Evolutionary conservation across 2,797 vertebrate species (phyloP).

Genomic region (Rhinogobio ventralis): DNA sequence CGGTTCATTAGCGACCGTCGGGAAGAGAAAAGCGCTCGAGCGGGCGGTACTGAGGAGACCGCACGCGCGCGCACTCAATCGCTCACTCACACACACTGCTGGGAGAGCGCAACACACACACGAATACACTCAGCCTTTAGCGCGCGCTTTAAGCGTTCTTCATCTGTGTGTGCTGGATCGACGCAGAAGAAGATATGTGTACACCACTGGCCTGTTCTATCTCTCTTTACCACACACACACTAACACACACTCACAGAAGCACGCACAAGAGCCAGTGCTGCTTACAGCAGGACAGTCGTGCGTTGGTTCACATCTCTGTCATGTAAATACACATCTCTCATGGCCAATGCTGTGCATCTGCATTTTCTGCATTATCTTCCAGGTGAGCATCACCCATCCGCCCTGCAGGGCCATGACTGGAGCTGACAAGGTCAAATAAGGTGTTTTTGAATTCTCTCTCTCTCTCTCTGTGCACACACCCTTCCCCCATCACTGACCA

Average conservation of each 20-base stretch:
- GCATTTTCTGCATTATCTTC: constrained; percentile 55
- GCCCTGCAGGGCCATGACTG: constrained; percentile 66
- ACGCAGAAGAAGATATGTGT: constrained; percentile 62
- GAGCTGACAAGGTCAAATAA: constrained; percentile 78
- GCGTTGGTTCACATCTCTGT: constrained; percentile 39
- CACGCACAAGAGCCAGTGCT: constrained; percentile 46
- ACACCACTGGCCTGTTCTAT: constrained; percentile 60
- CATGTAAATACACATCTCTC: constrained; percentile 62
- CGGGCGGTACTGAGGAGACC: constrained; percentile 65
- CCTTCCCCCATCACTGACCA: constrained; percentile 47
- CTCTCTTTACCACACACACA: constrained; percentile 53
- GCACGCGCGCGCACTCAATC: not conserved
- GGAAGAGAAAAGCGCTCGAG: constrained; percentile 78
- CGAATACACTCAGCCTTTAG: constrained; percentile 69
- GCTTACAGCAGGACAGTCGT: constrained; percentile 2
- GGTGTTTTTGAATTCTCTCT: constrained; percentile 63
- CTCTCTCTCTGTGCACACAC: constrained; percentile 54
- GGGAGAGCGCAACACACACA: constrained; percentile 71
- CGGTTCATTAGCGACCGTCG: constrained; percentile 80
- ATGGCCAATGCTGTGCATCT: constrained; percentile 66
- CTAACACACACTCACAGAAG: constrained; percentile 47
- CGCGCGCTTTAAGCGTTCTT: constrained; percentile 44
- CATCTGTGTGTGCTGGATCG: constrained; percentile 45
- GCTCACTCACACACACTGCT: constrained; percentile 29
- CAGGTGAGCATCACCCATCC: constrained; percentile 56